These are phyloP conservation scores for Epirrhoe alternata DNA, from an alignment of 2,888 invertebrate genomes.

Conservation along the genomic window DNA sequence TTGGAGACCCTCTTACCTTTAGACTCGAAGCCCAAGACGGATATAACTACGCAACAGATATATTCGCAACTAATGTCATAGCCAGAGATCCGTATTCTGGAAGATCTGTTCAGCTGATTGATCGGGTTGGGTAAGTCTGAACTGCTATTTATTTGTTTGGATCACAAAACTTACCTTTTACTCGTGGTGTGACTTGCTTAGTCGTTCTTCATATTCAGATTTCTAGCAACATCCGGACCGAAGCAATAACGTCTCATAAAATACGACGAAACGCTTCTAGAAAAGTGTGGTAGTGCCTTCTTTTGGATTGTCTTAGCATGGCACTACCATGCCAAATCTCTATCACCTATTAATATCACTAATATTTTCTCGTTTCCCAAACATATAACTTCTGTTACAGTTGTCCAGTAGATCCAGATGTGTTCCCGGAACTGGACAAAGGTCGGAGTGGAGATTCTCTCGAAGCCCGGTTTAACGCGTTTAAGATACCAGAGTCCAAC, in stretches of 20 bases:
- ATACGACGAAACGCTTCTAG: too few relatives aligned
- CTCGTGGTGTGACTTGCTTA: too few relatives aligned
- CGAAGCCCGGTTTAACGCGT: conserved; percentile 96
- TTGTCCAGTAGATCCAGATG: conserved; percentile 95
- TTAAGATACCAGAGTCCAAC: conserved; percentile 97
- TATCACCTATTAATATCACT: too few relatives aligned
- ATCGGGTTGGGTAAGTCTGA: conserved; percentile 91
- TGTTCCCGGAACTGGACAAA: conserved; percentile 95
- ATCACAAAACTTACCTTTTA: too few relatives aligned
- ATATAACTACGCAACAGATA: conserved; percentile 94
- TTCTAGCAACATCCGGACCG: too few relatives aligned
- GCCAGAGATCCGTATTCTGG: conserved; percentile 97
- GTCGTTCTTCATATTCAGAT: too few relatives aligned
- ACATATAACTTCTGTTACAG: conserved; percentile 77
- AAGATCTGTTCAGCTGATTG: conserved; percentile 94
- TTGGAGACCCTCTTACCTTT: conserved; percentile 96
- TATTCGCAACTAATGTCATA: conserved; percentile 96
- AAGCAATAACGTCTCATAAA: too few relatives aligned
- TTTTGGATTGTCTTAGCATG: too few relatives aligned
- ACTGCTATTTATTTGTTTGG: not conserved
- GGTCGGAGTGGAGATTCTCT: conserved; percentile 93
- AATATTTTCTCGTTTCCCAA: not conserved
- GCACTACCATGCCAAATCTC: too few relatives aligned
- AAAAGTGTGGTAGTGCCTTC: too few relatives aligned
- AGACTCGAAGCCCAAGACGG: conserved; percentile 95